A percentile compares a stretch with the other conserved stretches of the same genome.
These are phyloP conservation scores for Lepidurus packardi DNA, from an alignment of 1,140 invertebrate genomes.

Conservation along the genomic window DNA sequence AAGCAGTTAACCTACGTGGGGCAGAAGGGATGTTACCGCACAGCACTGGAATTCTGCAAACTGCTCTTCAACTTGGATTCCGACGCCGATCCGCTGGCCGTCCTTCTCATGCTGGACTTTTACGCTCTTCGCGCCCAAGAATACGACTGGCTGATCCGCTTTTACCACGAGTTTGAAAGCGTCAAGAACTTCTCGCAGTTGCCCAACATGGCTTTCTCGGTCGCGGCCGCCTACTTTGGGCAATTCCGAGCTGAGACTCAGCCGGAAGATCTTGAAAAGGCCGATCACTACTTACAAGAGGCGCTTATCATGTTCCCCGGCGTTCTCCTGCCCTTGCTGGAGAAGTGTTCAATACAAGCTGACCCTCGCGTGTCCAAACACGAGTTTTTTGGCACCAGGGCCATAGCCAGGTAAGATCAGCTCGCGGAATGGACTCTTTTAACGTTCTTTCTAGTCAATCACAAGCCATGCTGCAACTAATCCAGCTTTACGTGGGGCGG, in stretches of 20 bases:
- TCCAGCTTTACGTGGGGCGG: slow-evolving; percentile 66
- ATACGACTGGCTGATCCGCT: slow-evolving; percentile 68
- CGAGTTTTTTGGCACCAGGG: slow-evolving; percentile 44
- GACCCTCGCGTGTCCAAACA: slow-evolving; percentile 58
- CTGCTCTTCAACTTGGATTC: slow-evolving; percentile 72
- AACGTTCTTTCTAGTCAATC: slow-evolving; percentile 52
- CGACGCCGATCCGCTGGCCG: slow-evolving; percentile 72
- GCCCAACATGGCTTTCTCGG: slow-evolving; percentile 81
- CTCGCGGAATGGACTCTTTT: slow-evolving; percentile 19
- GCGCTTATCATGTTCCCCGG: slow-evolving; percentile 79
- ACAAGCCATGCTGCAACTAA: slow-evolving; percentile 60
- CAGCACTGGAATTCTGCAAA: slow-evolving; percentile 73
- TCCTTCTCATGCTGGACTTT: slow-evolving; percentile 76
- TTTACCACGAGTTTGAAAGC: slow-evolving; percentile 62
- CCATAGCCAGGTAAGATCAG: slow-evolving; percentile 39
- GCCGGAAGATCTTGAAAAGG: slow-evolving; percentile 42
- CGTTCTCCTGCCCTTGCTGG: slow-evolving; percentile 62
- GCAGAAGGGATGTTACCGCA: slow-evolving; percentile 70
- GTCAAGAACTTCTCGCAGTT: slow-evolving; percentile 67
- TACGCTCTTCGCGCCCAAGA: slow-evolving; percentile 75
- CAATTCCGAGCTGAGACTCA: slow-evolving; percentile 32
- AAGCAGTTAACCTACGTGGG: slow-evolving; percentile 77
- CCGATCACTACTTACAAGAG: slow-evolving; percentile 62
- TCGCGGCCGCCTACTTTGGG: slow-evolving; percentile 70
- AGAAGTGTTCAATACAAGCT: slow-evolving; percentile 68